Base-by-base conservation (phyloP, 2,888 invertebrate species). In the Drosophila nigricruria region DNA sequence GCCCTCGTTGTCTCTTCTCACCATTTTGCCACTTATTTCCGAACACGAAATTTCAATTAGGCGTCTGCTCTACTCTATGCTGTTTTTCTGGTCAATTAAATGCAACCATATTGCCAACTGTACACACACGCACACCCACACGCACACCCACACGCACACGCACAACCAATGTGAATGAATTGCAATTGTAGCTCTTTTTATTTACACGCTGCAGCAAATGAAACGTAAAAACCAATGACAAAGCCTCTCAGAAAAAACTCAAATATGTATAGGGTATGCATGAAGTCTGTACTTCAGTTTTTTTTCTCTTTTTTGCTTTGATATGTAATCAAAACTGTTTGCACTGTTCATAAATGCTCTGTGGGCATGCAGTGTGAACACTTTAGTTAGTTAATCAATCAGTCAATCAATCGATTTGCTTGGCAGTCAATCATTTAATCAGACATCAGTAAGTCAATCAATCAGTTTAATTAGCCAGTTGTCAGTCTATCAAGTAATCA, bases 11-110 rank as follows among this genome's bases (percentile, higher is more conserved):
- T 53, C 56, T 40, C 58, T 25, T 64, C 40, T 45, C 72, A 45
- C 43, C 68, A 54, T 63, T 69, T 64, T 70, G 72, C 73, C 81
- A 89, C 79, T 91, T 82, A 85, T 87, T 81, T 76, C 73, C 69
- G 66, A 88, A 91, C 91, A 91, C 89, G 91, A 89, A 89, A 91
- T 89, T 88, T 89, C 91, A 91, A 91, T 91, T 91, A 91, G 90
- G 85, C 88, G 67, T 61, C 77, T 80, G 30, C 73, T 79, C 73
- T 79, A 77, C 82, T 78, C 77, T 77, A 65, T 80, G 73, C 88
- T 85, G 76, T 87, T 89, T 84, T 89, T 88, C 88, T 88, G 88
- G 81, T 89, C 89, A 88, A 87, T 89, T 87, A 76, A 87, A 82
- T 89, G 79, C 86, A 77, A 76, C 84, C 86, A 78, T 74, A 83